phyloP scores from a whole-genome alignment of 1,140 invertebrate species.

The Teleogryllus occipitalis region DNA sequence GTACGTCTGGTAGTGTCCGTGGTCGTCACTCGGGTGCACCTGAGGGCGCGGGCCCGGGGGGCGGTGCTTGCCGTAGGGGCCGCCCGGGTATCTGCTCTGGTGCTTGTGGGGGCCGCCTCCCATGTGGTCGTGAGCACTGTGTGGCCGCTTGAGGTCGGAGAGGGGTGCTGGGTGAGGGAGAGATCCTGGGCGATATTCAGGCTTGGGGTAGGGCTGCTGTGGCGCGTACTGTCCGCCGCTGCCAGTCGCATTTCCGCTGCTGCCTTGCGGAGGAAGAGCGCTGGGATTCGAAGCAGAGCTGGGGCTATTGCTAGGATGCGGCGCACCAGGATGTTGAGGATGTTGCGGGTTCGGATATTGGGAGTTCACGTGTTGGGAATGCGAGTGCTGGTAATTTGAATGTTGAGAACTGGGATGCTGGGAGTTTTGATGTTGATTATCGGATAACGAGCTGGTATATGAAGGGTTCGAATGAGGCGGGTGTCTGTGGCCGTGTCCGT shows the following conservation, averaged over 20 bases:
- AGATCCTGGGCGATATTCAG: background rate
- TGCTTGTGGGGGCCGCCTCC: background rate
- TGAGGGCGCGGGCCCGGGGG: background rate
- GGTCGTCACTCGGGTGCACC: background rate
- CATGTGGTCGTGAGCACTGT: background rate
- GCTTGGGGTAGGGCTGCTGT: background rate
- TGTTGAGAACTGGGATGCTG: background rate
- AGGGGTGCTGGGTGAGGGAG: background rate
- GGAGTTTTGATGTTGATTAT: too few species aligned
- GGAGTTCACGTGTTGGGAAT: too few species aligned
- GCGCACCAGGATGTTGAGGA: too few species aligned
- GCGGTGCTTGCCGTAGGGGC: background rate
- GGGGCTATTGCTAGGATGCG: too few species aligned
- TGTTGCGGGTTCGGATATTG: too few species aligned
- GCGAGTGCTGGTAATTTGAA: too few species aligned
- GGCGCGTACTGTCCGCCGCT: too few species aligned
- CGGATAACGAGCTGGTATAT: background rate
- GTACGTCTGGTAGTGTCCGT: background rate
- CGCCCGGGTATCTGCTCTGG: background rate
- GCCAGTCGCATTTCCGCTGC: too few species aligned
- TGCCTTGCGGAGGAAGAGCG: too few species aligned
- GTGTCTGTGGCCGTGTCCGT: background rate
- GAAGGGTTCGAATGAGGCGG: background rate
- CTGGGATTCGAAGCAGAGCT: too few species aligned
- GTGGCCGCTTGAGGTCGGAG: background rate